Base-by-base conservation (phyloP, 2,797 vertebrate genomes). In the Nyctibius grandis region DNA sequence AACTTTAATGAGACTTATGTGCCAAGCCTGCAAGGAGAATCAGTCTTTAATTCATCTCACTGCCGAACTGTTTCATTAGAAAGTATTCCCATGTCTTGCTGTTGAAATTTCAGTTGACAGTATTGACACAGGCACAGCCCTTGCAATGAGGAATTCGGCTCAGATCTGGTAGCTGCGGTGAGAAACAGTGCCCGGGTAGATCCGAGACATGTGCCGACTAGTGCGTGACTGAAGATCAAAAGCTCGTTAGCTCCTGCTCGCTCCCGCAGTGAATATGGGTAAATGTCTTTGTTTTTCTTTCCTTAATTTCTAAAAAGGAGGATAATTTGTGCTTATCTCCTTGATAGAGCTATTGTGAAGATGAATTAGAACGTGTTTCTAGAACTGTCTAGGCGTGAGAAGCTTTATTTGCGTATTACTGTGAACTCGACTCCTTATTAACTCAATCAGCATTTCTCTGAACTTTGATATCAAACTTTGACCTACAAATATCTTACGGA, bases 1-100 rank as follows among this genome's bases (percentile, higher is more conserved):
- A 90, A 91, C 77, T 94, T 94, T 96, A 96, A 94, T 82, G 91
- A 87, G 95, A 85, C 48, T 88, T 93, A 29, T 1, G 59, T 93
- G 91, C 95, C 93, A 95, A 91, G 73, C 51, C 85, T 91, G 67
- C 34, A 22, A 94, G 90, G 65, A 82, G 76, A 76, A 63, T 48
- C 4, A 2, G n/a, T 40, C 67, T 42, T 73, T 93, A 88, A 78
- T 67, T 89, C 67, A 84, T 89, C 86, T 84, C 0, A 0, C 33
- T 79, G 73, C 47, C 0, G 2, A 67, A 13, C 47, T 45, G 42
- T 82, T 94, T 77, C 61, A 69, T 82, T 84, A 63, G 92, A 53
- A 91, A 86, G 28, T 15, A 61, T 75, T 95, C 89, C 85, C 20
- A 1, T 63, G 50, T 72, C 67, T 51, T 94, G 76, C 69, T 88